phyloP scores from a whole-genome alignment of 2,888 invertebrate genomes.

The Clivina fossor region DNA sequence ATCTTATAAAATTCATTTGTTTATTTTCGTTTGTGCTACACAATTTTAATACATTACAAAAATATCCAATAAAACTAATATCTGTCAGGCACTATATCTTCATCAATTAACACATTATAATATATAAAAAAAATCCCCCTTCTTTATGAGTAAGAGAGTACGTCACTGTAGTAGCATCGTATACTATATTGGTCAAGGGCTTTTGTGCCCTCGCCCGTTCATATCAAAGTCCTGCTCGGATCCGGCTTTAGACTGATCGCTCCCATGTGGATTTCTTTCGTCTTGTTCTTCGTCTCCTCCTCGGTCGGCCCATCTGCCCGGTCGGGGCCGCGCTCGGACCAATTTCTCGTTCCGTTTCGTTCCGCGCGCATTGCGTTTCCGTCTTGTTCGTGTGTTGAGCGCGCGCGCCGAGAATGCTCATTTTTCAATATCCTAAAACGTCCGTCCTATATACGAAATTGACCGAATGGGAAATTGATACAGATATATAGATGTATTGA shows the following conservation, averaged over 20 bases:
- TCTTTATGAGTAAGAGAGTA: neutral
- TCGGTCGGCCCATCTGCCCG: too few relatives aligned
- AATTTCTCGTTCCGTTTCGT: slow-evolving; percentile 18
- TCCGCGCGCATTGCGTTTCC: slow-evolving; percentile 16
- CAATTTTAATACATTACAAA: too few relatives aligned
- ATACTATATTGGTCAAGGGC: slow-evolving; percentile 1
- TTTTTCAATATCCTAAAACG: slow-evolving; percentile 53
- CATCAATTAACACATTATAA: too few relatives aligned
- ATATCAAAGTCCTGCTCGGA: slow-evolving; percentile 4
- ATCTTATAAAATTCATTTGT: too few relatives aligned
- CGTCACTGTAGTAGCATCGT: neutral
- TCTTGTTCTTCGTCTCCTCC: too few relatives aligned
- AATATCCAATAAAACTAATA: too few relatives aligned
- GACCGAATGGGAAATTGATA: slow-evolving; percentile 48
- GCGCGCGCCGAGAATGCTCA: slow-evolving; percentile 46
- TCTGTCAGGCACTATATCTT: too few relatives aligned
- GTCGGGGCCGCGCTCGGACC: slow-evolving; percentile 1
- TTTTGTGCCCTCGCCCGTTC: slow-evolving; percentile 7
- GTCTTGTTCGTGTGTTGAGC: slow-evolving; percentile 30
- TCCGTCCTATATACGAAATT: slow-evolving; percentile 50
- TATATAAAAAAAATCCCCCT: too few relatives aligned
- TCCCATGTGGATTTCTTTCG: slow-evolving; percentile 19
- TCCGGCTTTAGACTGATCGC: slow-evolving; percentile 27
- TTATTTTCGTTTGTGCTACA: too few relatives aligned
- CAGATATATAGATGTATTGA: slow-evolving; percentile 38